Conservation (phyloP, 1,140 invertebrate species). For the Bradysia coprophila region DNA sequence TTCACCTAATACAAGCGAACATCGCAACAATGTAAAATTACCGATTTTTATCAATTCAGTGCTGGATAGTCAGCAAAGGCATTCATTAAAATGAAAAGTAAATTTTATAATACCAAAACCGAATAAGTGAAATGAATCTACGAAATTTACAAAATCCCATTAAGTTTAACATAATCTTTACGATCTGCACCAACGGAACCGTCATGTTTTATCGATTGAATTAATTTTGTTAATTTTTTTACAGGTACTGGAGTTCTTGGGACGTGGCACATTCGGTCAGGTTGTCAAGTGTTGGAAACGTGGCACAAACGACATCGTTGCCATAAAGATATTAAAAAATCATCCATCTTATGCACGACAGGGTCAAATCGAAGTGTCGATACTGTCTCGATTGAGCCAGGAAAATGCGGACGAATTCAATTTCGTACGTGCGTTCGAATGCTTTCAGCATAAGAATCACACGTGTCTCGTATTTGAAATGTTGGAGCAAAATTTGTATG, state of each 20-base stretch:
- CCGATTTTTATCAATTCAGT: no score
- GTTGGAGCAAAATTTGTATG: conserved; percentile 99
- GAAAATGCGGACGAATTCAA: conserved; percentile 99
- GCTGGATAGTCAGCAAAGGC: no score
- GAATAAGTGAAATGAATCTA: no score
- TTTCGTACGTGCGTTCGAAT: conserved; percentile 98
- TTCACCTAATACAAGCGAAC: no score
- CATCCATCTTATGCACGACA: conserved; percentile 99
- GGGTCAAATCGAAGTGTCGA: conserved; percentile 98
- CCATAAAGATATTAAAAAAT: conserved; percentile 99
- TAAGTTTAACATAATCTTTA: no score
- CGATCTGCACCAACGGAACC: no score
- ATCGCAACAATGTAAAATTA: no score
- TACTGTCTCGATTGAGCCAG: conserved; percentile 89
- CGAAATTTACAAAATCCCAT: no score
- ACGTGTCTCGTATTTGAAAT: conserved; percentile 99
- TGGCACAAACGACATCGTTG: conserved; percentile 98
- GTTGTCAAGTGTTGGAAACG: conserved; percentile 99
- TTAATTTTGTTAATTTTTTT: no score
- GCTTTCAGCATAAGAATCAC: conserved; percentile 99
- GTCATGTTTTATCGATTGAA: no score
- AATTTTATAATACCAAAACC: no score
- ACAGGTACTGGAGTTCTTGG: conserved; percentile 90
- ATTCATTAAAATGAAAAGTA: no score
- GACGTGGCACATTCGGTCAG: conserved; percentile 97